These are phyloP conservation scores for Hemitrygon akajei DNA, from an alignment of 2,797 vertebrate species.

Conservation along the genomic window DNA sequence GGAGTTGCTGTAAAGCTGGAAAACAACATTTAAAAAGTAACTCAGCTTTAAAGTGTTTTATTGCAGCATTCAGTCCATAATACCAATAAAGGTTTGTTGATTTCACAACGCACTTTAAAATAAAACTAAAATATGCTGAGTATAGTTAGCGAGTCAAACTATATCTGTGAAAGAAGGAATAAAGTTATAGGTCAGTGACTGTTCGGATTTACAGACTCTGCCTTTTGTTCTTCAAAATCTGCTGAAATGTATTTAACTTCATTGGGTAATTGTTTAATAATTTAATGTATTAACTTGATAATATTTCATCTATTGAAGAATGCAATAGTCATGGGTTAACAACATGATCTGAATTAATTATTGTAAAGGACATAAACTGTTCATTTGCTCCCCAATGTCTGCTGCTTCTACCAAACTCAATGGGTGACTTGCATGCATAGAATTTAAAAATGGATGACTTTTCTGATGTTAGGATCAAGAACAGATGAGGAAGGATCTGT, in stretches of 20 bases:
- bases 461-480: conserved; percentile 72
- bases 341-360: no score
- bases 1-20: not conserved
- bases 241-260: not conserved
- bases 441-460: conserved; percentile 24
- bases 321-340: not conserved
- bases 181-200: no score
- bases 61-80: not conserved
- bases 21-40: not conserved
- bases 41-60: not conserved
- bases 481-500: conserved; percentile 89
- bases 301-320: not conserved
- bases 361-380: no score
- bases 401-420: not conserved
- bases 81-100: not conserved
- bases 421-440: not conserved
- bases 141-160: no score
- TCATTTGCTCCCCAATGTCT: not conserved
- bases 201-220: no score
- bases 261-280: not conserved
- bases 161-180: no score
- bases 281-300: not conserved
- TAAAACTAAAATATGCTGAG: no score
- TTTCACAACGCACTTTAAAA: no score
- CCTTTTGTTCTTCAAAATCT: not conserved